Base-by-base conservation (phyloP, 1,140 invertebrate genomes). In the Zophobas morio region DNA sequence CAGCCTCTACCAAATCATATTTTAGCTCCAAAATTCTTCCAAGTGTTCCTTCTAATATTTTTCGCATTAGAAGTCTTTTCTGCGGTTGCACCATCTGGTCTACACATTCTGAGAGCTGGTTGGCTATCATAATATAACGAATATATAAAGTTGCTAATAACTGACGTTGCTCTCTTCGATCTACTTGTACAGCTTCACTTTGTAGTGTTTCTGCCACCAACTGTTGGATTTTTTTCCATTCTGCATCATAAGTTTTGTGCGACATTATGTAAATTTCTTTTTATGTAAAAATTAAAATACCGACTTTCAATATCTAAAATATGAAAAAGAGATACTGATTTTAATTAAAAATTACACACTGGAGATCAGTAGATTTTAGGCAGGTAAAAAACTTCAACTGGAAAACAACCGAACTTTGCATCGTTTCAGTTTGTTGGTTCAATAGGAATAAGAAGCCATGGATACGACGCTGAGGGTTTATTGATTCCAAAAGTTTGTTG, bases 1-100 rank as follows among this genome's bases (percentile, higher is more conserved):
- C 93, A 1, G 97, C 88, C 78, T 96, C 93, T 0, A 97, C 95
- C 63, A 98, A 88, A 82, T 98, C 96, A 82, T 95, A 91, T 86
- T 95, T 94, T 1, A 95, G 84, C 84, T 95, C 94, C 20, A 95
- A 85, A 76, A 94, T 87, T 72, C 96, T 89, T 1, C 95, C 96
- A 53, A 98, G 89, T 36, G 90, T 91, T 0, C 92, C 91, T 85
- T 98, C 95, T 0, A 98, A 85, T 1, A 97, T 84, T 75, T 93
- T 92, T 56, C 92, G 91, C 0, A 98, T 88, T 1, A 98, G 87
- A 37, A 93, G 83, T 51, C 96, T 88, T 85, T 98, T 98, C 86
- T 99, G 97, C 0, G 97, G 96, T 84, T 99, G 97, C 36, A 97
- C 89, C 73, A 97, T 91, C 87, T 96, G 96, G 84, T 98, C 96